A percentile compares a stretch with the other conserved stretches of the same genome.
Evolutionary conservation across 2,113 vertebrate genomes (phyloP).

Genomic region (Brachyhypopomus occidentalis): DNA sequence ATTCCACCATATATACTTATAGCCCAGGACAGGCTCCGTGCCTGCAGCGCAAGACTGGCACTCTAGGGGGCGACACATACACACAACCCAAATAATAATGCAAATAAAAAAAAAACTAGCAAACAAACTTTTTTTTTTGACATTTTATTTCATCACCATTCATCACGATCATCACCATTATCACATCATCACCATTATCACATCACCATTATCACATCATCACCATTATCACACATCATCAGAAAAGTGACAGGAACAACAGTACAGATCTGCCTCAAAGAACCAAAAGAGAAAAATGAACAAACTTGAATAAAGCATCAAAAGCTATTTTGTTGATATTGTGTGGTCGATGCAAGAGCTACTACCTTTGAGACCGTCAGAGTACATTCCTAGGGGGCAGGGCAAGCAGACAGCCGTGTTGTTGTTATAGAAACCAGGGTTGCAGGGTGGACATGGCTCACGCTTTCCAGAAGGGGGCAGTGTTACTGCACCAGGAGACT

Average conservation of each 20-base stretch:
- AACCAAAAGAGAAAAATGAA: too few species aligned
- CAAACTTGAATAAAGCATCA: too few species aligned
- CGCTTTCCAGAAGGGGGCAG: constrained; percentile 88
- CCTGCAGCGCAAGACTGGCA: constrained; percentile 89
- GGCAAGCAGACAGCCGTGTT: constrained; percentile 88
- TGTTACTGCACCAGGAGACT: constrained; percentile 72
- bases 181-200: too few species aligned
- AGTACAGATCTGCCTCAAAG: neutral
- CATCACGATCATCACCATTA: too few species aligned
- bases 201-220: too few species aligned
- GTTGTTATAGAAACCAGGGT: constrained; percentile 94
- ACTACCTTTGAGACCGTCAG: constrained; percentile 85
- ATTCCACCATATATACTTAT: constrained; percentile 99
- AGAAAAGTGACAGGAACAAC: neutral
- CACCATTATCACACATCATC: too few species aligned
- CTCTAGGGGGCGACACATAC: constrained; percentile 65
- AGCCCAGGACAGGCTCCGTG: constrained; percentile 87
- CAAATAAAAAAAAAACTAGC: neutral
- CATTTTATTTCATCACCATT: too few species aligned
- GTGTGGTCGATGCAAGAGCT: neutral
- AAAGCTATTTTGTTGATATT: neutral
- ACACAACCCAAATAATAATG: neutral
- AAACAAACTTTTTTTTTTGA: too few species aligned
- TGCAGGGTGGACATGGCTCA: constrained; percentile 93
- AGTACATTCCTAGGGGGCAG: constrained; percentile 85